These are phyloP conservation scores for Oligia latruncula DNA, from an alignment of 2,888 invertebrate species.

Conservation along the genomic window DNA sequence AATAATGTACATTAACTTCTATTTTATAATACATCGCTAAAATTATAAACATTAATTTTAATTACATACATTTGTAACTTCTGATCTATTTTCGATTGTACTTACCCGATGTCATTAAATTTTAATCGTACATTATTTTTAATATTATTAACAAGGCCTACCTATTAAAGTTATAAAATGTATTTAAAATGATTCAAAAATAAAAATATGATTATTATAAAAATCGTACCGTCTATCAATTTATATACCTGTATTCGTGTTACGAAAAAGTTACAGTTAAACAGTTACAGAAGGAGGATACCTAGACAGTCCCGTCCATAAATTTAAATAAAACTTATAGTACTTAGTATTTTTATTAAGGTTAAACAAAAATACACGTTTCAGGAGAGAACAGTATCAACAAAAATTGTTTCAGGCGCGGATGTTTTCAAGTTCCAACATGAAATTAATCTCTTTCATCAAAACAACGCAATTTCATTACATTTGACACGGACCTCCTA, in stretches of 20 bases:
- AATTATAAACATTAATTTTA: constrained; percentile 83
- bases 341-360: constrained; percentile 86
- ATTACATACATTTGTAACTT: constrained; percentile 80
- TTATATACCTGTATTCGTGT: constrained; percentile 58
- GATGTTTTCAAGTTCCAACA: constrained; percentile 30
- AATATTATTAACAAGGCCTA: constrained; percentile 82
- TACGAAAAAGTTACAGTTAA: constrained; percentile 49
- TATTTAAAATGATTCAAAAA: constrained; percentile 86
- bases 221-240: constrained; percentile 72
- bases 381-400: constrained; percentile 70
- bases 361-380: constrained; percentile 82
- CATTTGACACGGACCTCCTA: constrained; percentile 38
- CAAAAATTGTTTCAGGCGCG: constrained; percentile 55
- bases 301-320: constrained; percentile 72
- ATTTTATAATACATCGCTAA: constrained; percentile 84
- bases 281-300: constrained; percentile 55
- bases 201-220: constrained; percentile 76
- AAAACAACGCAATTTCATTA: constrained; percentile 42
- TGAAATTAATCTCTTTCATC: constrained; percentile 36
- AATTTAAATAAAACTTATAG: constrained; percentile 87
- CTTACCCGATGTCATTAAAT: constrained; percentile 77
- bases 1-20: constrained; percentile 84
- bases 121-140: constrained; percentile 82
- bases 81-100: constrained; percentile 82
- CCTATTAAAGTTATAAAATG: constrained; percentile 81